phyloP scores from a whole-genome alignment of 2,797 vertebrate species.

The Lutjanus campechanus region DNA sequence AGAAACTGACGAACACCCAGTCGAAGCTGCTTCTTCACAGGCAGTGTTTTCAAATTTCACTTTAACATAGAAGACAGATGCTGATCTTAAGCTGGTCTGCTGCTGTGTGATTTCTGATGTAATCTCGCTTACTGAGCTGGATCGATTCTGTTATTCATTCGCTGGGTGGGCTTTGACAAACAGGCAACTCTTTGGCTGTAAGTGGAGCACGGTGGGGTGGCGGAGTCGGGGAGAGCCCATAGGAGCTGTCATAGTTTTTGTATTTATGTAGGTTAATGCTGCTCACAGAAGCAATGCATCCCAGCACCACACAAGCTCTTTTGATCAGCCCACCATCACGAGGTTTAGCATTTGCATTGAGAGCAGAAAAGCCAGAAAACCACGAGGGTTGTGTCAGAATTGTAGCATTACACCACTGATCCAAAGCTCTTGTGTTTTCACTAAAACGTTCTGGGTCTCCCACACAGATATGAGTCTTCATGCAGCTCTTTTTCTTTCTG shows the following conservation, averaged over 20 bases:
- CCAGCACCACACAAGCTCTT: background rate
- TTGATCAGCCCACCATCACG: background rate
- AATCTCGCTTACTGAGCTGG: constrained; percentile 43
- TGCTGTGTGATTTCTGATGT: constrained; percentile 42
- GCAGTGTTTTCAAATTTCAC: background rate
- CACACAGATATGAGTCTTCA: background rate
- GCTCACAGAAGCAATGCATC: constrained; percentile 24
- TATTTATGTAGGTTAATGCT: constrained; percentile 71
- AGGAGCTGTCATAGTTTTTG: constrained; percentile 71
- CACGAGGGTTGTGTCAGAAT: background rate
- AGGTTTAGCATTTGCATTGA: background rate
- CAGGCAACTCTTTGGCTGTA: constrained; percentile 24
- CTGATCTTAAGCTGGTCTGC: constrained; percentile 15
- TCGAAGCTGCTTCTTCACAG: constrained; percentile 9
- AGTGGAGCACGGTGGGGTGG: constrained; percentile 56
- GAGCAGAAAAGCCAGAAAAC: constrained; percentile 2
- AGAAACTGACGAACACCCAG: background rate
- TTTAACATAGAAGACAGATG: constrained; percentile 22
- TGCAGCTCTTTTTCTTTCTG: constrained; percentile 13
- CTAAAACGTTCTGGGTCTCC: background rate
- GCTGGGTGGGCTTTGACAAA: constrained; percentile 39
- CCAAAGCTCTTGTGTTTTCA: background rate
- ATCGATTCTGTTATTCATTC: constrained; percentile 40
- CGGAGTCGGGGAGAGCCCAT: constrained; percentile 46
- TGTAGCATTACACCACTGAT: background rate